Percentiles rank a stretch among this genome's conserved stretches.
Conservation (phyloP, 1,140 invertebrate genomes). For the Drosophila mauritiana region DNA sequence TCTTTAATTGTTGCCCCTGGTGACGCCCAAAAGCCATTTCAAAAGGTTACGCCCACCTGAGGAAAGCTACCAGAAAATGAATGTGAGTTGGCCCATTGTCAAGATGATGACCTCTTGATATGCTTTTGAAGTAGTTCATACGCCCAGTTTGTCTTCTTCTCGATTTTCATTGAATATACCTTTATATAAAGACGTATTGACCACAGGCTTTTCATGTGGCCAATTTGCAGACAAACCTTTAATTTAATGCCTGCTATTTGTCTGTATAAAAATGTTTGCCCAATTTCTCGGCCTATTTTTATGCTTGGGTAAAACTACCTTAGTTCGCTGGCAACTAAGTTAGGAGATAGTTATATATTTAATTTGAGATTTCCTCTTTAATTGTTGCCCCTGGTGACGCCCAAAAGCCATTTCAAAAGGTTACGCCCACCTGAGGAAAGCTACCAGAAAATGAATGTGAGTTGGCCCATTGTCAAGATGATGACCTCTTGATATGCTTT, state of each 20-base stretch:
- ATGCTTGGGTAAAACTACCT: neutral
- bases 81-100: slow-evolving; percentile 30
- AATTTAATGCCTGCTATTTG: slow-evolving; percentile 53
- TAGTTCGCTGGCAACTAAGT: neutral
- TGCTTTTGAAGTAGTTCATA: slow-evolving; percentile 47
- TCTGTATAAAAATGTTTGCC: slow-evolving; percentile 42
- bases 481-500: slow-evolving; percentile 48
- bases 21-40: slow-evolving; percentile 40
- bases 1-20: slow-evolving; percentile 65
- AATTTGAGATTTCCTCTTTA: slow-evolving; percentile 55
- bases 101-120: slow-evolving; percentile 44
- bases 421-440: slow-evolving; percentile 14
- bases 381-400: slow-evolving; percentile 57
- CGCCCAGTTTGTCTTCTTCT: slow-evolving; percentile 11
- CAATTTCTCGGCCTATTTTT: neutral
- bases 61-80: slow-evolving; percentile 8
- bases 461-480: slow-evolving; percentile 39
- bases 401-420: slow-evolving; percentile 30
- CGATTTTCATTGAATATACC: neutral
- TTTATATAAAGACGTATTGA: slow-evolving; percentile 5
- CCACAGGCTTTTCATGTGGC: slow-evolving; percentile 34
- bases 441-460: slow-evolving; percentile 13
- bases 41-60: slow-evolving; percentile 19
- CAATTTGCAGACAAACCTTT: slow-evolving; percentile 42
- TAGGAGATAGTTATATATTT: neutral